phyloP scores from a whole-genome alignment of 2,113 vertebrate species.

The Micronycteris hirsuta region DNA sequence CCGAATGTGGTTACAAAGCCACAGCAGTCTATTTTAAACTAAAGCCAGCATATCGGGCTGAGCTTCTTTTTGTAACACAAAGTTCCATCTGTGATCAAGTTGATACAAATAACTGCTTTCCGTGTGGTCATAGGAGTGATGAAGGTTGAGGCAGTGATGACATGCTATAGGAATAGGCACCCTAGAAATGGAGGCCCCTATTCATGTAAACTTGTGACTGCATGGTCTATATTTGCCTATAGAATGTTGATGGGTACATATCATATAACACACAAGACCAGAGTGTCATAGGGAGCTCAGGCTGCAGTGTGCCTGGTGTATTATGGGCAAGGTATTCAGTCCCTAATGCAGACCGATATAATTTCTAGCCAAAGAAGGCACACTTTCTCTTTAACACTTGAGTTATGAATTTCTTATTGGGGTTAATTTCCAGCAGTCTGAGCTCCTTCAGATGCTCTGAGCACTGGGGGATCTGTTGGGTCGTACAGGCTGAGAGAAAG shows the following conservation, averaged over 20 bases:
- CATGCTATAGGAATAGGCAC: background rate
- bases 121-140: background rate
- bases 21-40: background rate
- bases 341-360: background rate
- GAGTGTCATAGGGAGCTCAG: background rate
- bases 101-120: background rate
- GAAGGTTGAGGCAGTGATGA: background rate
- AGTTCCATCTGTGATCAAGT: background rate
- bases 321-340: background rate
- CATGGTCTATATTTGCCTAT: background rate
- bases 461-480: background rate
- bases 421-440: background rate
- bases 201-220: background rate
- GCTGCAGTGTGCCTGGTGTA: background rate
- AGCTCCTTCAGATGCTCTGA: background rate
- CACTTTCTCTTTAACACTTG: background rate
- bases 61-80: background rate
- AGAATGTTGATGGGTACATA: background rate
- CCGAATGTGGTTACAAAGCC: background rate
- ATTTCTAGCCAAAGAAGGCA: background rate
- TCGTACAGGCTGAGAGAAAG: background rate
- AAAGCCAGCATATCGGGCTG: background rate
- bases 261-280: background rate
- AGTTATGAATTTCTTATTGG: background rate
- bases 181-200: rapidly evolving